A percentile compares a stretch with the other conserved stretches of the same genome.
These are phyloP conservation scores for Onychostoma macrolepis DNA, from an alignment of 2,113 vertebrate genomes.

Conservation along the genomic window DNA sequence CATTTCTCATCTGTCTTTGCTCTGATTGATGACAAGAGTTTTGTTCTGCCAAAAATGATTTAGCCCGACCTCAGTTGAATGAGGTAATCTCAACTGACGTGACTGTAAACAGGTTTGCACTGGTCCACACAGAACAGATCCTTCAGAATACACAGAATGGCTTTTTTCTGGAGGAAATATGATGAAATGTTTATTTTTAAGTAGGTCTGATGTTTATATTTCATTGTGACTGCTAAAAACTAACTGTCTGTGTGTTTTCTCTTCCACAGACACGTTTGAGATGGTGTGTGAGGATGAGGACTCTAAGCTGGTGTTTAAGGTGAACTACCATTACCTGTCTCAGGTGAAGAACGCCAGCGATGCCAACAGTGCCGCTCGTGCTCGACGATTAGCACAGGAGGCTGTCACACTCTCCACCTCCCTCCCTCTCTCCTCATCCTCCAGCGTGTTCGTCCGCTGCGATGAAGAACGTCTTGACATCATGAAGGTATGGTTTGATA, in stretches of 20 bases:
- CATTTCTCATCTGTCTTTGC: slow-evolving; percentile 48
- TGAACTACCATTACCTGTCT: slow-evolving; percentile 99
- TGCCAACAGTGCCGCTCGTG: slow-evolving; percentile 92
- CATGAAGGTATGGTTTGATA: slow-evolving; percentile 88
- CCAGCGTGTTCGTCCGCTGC: slow-evolving; percentile 96
- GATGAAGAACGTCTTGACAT: slow-evolving; percentile 97
- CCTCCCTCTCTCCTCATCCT: slow-evolving; percentile 93
- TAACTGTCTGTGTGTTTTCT: not conserved
- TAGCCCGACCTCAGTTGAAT: slow-evolving; percentile 50
- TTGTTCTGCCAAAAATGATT: slow-evolving; percentile 60
- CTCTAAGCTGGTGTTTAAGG: slow-evolving; percentile 95
- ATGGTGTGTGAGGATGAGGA: slow-evolving; percentile 99
- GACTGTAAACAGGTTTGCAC: slow-evolving; percentile 57
- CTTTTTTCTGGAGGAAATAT: not conserved
- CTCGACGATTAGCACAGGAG: slow-evolving; percentile 94
- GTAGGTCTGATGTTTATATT: not conserved
- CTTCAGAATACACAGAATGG: not conserved
- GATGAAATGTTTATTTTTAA: not conserved
- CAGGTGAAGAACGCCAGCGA: slow-evolving; percentile 98
- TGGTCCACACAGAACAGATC: not conserved
- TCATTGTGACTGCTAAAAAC: not conserved
- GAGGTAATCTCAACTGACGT: slow-evolving; percentile 60
- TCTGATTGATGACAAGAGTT: slow-evolving; percentile 55
- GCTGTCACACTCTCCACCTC: slow-evolving; percentile 98
- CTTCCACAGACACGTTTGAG: slow-evolving; percentile 90